Evolutionary conservation across 2,797 vertebrate genomes (phyloP).

Genomic region (Mico argentatus): DNA sequence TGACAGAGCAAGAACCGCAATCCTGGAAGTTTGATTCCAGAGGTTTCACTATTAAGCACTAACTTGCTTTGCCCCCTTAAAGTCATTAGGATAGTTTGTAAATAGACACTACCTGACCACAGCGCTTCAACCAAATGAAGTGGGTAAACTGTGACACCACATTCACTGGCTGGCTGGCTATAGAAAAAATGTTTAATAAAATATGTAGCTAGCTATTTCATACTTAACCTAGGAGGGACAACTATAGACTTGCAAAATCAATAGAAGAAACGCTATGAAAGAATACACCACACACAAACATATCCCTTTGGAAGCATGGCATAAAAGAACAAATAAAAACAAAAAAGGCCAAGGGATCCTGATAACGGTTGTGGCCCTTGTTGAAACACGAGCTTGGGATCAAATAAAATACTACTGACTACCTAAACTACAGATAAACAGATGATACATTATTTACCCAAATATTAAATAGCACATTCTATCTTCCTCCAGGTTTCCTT

Average conservation of each 20-base stretch:
- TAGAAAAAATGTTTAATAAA: neutral
- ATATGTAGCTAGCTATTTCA: neutral
- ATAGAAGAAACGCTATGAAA: neutral
- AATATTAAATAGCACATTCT: neutral
- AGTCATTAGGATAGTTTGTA: neutral
- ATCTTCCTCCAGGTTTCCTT: neutral
- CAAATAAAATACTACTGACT: neutral
- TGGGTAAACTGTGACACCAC: neutral
- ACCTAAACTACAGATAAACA: neutral
- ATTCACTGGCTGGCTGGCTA: neutral
- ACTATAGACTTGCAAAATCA: neutral
- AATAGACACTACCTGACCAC: neutral
- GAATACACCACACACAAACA: neutral
- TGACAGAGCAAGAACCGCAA: neutral
- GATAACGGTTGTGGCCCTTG: neutral
- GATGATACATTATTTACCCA: neutral
- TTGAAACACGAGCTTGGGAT: neutral
- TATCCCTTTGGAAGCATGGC: neutral
- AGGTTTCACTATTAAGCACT: neutral
- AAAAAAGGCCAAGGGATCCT: neutral
- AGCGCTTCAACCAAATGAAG: neutral
- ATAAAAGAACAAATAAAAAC: neutral
- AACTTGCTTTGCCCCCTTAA: neutral
- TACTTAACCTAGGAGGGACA: neutral
- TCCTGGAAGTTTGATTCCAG: neutral